These are phyloP conservation scores for Corbicula japonica DNA, from an alignment of 2,888 invertebrate genomes.

Conservation along the genomic window DNA sequence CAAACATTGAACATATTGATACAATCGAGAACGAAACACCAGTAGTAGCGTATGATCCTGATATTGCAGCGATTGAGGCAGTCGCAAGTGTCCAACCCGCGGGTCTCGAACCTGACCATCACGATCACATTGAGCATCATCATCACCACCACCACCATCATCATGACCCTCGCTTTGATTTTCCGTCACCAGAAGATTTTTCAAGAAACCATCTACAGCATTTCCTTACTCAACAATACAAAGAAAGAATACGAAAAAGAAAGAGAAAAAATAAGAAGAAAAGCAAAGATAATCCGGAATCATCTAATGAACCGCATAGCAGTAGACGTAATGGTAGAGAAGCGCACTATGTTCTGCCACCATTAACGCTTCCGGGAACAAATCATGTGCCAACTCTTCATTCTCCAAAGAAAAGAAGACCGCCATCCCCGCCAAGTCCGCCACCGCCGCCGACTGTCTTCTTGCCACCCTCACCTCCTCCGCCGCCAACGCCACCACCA, in stretches of 20 bases:
- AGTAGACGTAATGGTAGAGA: constrained; percentile 6
- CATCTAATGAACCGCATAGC: not conserved
- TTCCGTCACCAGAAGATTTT: constrained; percentile 21
- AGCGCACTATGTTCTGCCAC: constrained; percentile 24
- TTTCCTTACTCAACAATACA: constrained; percentile 38
- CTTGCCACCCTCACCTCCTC: constrained; percentile 16
- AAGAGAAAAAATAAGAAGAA: constrained; percentile 23
- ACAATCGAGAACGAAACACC: too few relatives aligned
- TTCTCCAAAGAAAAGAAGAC: not conserved
- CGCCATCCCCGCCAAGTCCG: constrained; percentile 1
- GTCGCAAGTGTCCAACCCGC: not conserved
- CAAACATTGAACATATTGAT: constrained; percentile 16
- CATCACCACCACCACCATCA: constrained; percentile 12
- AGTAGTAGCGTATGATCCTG: not conserved
- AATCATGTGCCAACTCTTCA: not conserved
- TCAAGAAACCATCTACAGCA: constrained; percentile 25
- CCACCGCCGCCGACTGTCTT: not conserved
- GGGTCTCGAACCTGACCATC: not conserved
- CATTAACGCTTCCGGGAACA: not conserved
- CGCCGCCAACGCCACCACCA: constrained; percentile 1
- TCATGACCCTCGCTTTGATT: constrained; percentile 18
- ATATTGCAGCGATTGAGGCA: not conserved
- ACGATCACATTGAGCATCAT: not conserved
- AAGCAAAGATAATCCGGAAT: constrained; percentile 1
- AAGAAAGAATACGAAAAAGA: constrained; percentile 29